Base-by-base conservation (phyloP, 2,113 vertebrate species). In the Ia io region DNA sequence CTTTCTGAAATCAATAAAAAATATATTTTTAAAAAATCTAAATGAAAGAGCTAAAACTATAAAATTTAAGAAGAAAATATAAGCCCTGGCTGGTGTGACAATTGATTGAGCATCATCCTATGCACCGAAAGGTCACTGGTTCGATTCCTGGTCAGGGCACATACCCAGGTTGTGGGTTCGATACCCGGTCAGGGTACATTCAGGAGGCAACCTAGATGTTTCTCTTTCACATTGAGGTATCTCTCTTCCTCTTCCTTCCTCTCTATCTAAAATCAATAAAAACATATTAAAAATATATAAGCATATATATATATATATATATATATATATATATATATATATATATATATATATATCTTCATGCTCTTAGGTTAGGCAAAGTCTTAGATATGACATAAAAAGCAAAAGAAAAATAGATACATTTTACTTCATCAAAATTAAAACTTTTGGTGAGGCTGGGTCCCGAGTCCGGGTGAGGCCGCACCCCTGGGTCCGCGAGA, bases 381-480 rank as follows among this genome's bases (percentile, higher is more conserved):
- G 56, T 77, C 22, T 88, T 49, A 88, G 56, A 49, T 35, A 88
- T 49, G 32, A 88, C 42, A 88, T n/a, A 77, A 63, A 23, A 32
- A 88, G 69, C 35, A 87, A 56, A 87, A 87, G 18, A 28, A 87
- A 71, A 86, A 87, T 73, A 88, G 74, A 76, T 87, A 88, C 76
- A 76, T 49, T 37, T 49, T 59, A 63, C 16, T 9, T 65, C 42
- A 37, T 30, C 56, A 77, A 63, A 88, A 88, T 88, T 44, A 69
- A 84, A 84, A 69, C 20, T 49, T 69, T 35, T 51, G n/a, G n/a
- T n/a, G n/a, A n/a, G n/a, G n/a, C n/a, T n/a, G n/a, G n/a, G n/a
- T n/a, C n/a, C n/a, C n/a, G n/a, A n/a, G n/a, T n/a, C n/a, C n/a
- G n/a, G n/a, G n/a, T n/a, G n/a, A n/a, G n/a, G n/a, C n/a, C n/a